phyloP scores from a whole-genome alignment of 2,113 vertebrate genomes.

The Malurus cyaneus region DNA sequence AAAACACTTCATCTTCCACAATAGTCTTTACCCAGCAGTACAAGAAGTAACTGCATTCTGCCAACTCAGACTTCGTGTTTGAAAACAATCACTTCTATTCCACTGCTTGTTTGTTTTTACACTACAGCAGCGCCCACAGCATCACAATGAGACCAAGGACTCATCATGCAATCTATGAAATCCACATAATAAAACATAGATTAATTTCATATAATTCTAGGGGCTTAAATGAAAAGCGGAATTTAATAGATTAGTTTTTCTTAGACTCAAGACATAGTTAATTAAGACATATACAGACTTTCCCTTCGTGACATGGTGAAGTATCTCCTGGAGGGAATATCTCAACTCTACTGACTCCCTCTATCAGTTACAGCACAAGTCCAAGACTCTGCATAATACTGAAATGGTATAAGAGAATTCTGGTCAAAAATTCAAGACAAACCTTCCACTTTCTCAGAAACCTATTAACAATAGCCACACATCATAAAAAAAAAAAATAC shows the following conservation, averaged over 20 bases:
- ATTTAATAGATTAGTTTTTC: not conserved
- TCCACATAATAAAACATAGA: not conserved
- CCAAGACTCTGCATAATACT: not conserved
- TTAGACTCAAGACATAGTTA: not conserved
- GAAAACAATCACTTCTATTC: not conserved
- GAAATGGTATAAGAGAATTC: not conserved
- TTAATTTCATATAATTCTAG: not conserved
- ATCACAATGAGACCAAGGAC: not conserved
- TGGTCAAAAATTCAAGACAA: not conserved
- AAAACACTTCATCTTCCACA: not conserved
- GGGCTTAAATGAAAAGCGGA: not conserved
- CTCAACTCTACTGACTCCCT: not conserved
- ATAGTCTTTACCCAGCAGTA: not conserved
- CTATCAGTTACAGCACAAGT: fast-evolving
- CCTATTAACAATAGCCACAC: not conserved
- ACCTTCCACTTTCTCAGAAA: not conserved
- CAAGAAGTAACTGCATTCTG: not conserved
- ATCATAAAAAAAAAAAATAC: not conserved
- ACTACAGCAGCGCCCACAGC: not conserved
- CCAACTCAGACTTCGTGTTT: not conserved
- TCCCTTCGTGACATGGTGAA: not conserved
- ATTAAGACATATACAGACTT: not conserved
- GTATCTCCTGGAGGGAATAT: not conserved
- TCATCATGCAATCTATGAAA: not conserved
- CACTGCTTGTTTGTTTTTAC: not conserved